phyloP scores from a whole-genome alignment of 2,888 invertebrate genomes.

The Coleophora deauratella region DNA sequence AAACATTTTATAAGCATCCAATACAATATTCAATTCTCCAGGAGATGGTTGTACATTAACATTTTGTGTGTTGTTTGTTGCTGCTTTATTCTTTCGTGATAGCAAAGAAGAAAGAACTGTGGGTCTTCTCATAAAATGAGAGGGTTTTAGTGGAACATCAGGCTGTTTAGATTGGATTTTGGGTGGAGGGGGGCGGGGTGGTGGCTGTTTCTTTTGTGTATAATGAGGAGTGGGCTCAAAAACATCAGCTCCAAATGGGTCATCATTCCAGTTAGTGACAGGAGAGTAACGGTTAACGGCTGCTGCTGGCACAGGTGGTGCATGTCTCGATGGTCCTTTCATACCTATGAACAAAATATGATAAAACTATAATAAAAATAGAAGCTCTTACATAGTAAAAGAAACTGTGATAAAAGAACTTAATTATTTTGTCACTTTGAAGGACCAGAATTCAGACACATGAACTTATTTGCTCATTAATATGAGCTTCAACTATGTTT shows the following conservation, averaged over 20 bases:
- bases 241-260: slow-evolving; percentile 64
- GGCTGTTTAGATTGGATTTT: slow-evolving; percentile 56
- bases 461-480: too few relatives aligned
- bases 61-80: slow-evolving; percentile 16
- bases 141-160: slow-evolving; percentile 63
- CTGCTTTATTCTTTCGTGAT: slow-evolving; percentile 48
- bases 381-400: too few relatives aligned
- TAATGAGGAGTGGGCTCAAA: slow-evolving; percentile 59
- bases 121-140: slow-evolving; percentile 66
- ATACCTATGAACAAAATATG: slow-evolving; percentile 49
- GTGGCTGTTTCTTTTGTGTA: slow-evolving; percentile 78
- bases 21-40: slow-evolving; percentile 38
- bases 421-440: too few relatives aligned
- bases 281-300: slow-evolving; percentile 62
- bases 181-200: slow-evolving; percentile 82
- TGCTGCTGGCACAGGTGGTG: slow-evolving; percentile 66
- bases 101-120: slow-evolving; percentile 59
- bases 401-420: too few relatives aligned
- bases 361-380: too few relatives aligned
- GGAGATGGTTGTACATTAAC: slow-evolving; percentile 26
- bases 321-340: slow-evolving; percentile 76
- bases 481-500: too few relatives aligned
- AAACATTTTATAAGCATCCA: slow-evolving; percentile 54
- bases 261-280: slow-evolving; percentile 71
- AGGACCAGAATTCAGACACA: too few relatives aligned